Base-by-base conservation (phyloP, 2,888 invertebrate genomes). In the Iselma pallidipennis region DNA sequence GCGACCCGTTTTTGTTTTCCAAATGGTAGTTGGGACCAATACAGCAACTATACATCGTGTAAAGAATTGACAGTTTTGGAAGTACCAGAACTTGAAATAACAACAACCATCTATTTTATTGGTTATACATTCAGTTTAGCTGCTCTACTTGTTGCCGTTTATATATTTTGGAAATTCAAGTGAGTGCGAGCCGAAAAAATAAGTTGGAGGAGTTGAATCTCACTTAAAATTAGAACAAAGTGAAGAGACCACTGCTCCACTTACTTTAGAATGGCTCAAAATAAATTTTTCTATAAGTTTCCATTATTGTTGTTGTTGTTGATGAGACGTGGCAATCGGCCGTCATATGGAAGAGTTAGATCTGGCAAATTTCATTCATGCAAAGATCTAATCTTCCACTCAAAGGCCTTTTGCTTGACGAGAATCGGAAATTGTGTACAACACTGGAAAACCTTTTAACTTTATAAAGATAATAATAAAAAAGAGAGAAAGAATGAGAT, bases 91-190 rank as follows among this genome's bases (percentile, higher is more conserved):
- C 82, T 86, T 51, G 91, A 91, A 78, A 85, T 91, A 71, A 87
- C 90, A 55, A 90, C 91, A 60, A 87, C 89, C 72, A 88, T 93
- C 69, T 95, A 94, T 83, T 89, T 91, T 76, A 85, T 88, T 67
- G 94, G 95, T n/a, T 95, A 94, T 82, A 87, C 89, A 59, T 83
- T 94, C 68, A 94, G 94, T 68, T 84, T 95, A 50, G 86, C 91
- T 50, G 91, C 91, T 16, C 87, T 95, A 53, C 85, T 89, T 45
- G 82, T 93, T 55, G 94, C 95, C 31, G 89, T 95, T 68, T 87
- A 88, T 80, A 93, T 95, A 68, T 94, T 95, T 82, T 83, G 91
- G 70, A 91, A 91, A 79, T 95, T 91, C 85, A 94, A 94, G 94
- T 94, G 82, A 89, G 91, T 86, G 5, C 28, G 55, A 57, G 59